Evolutionary conservation across 2,888 invertebrate species (phyloP).

Genomic region (Strigamia transsilvanica): DNA sequence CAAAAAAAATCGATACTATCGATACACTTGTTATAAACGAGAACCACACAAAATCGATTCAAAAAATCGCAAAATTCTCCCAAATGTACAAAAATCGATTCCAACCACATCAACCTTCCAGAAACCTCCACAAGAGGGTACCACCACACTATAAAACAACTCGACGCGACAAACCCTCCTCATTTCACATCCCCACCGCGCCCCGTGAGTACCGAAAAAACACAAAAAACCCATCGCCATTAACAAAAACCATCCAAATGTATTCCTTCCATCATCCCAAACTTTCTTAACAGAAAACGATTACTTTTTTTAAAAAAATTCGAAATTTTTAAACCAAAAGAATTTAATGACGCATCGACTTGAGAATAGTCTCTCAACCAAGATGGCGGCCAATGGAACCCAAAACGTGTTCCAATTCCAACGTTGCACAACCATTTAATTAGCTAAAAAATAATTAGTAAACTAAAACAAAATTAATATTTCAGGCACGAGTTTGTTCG

Average conservation of each 20-base stretch:
- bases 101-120: not conserved
- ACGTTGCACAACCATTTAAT: not conserved
- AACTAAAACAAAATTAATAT: not conserved
- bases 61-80: not conserved
- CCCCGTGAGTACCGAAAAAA: not conserved
- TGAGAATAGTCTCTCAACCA: too few species aligned
- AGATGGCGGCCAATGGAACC: too few species aligned
- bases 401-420: not conserved
- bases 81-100: not conserved
- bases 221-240: too few species aligned
- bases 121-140: not conserved
- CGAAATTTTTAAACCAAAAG: too few species aligned
- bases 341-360: too few species aligned
- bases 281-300: too few species aligned
- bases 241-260: too few species aligned
- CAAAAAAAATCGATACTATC: not conserved
- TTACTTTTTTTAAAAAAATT: too few species aligned
- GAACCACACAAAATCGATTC: not conserved
- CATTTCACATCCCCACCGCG: not conserved
- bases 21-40: not conserved
- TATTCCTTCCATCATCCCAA: too few species aligned
- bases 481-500: constrained; percentile 9
- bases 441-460: not conserved
- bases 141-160: not conserved
- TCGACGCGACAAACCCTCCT: not conserved